phyloP scores from a whole-genome alignment of 2,797 vertebrate species.

The Thripadectes ignobilis region DNA sequence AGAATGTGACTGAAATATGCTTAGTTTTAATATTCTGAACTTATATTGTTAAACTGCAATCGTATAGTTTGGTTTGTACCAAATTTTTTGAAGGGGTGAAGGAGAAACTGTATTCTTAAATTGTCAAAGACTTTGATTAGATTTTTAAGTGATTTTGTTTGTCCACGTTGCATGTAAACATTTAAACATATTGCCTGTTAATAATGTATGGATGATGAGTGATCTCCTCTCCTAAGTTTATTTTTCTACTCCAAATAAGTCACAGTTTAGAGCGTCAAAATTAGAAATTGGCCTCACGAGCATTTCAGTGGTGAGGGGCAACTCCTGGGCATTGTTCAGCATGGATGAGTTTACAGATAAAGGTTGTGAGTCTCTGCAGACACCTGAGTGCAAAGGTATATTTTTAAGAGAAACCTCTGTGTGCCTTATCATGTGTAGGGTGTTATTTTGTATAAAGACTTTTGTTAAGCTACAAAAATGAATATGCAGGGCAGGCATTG shows the following conservation, averaged over 20 bases:
- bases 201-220: not conserved
- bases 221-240: not conserved
- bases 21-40: not conserved
- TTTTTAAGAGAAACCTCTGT: not conserved
- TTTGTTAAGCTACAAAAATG: not conserved
- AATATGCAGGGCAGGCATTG: not conserved
- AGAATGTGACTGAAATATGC: not conserved
- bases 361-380: accelerated
- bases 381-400: not conserved
- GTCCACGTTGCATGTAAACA: not conserved
- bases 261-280: not conserved
- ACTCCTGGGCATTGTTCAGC: not conserved
- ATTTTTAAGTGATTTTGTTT: not conserved
- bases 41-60: not conserved
- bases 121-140: not conserved
- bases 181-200: not conserved
- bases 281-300: not conserved
- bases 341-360: not conserved
- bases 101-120: not conserved
- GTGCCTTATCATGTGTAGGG: not conserved
- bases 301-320: not conserved
- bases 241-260: not conserved
- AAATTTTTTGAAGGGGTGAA: accelerated
- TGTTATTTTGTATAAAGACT: not conserved
- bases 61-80: not conserved